Percentiles rank a stretch among this genome's conserved stretches.
phyloP scores from a whole-genome alignment of 2,888 invertebrate genomes.

The Bugula neritina region DNA sequence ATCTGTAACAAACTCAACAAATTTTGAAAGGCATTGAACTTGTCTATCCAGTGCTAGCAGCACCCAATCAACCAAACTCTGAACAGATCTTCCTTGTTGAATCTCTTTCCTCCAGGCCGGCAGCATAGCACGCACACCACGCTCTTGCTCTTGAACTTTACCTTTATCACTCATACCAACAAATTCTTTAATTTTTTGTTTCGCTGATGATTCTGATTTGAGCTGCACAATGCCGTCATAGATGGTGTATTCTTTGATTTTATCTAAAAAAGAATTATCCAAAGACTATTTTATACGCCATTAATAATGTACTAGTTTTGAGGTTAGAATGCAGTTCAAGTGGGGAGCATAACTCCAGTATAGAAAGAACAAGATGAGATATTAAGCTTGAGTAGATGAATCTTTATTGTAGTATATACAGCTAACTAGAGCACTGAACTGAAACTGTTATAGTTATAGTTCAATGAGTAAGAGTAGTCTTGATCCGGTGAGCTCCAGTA shows the following conservation, averaged over 20 bases:
- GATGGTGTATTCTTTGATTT: neutral
- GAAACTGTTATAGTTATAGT: too few species aligned
- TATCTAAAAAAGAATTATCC: too few species aligned
- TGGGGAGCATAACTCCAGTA: too few species aligned
- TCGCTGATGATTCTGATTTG: neutral
- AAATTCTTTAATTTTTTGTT: neutral
- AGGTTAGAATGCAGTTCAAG: too few species aligned
- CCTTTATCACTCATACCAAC: neutral
- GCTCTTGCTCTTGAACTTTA: neutral
- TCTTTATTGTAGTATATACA: too few species aligned
- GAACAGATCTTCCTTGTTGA: neutral
- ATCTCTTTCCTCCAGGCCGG: conserved; percentile 12
- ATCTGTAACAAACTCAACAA: neutral
- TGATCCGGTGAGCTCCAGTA: too few species aligned
- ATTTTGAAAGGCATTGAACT: neutral
- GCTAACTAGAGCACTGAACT: too few species aligned
- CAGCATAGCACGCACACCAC: conserved; percentile 8
- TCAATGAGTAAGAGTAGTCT: too few species aligned
- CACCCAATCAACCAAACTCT: neutral
- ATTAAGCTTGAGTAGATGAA: too few species aligned
- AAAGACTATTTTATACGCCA: too few species aligned
- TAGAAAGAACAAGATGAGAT: too few species aligned
- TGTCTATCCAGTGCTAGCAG: neutral
- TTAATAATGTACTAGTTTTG: too few species aligned
- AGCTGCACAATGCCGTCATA: conserved; percentile 8